Conservation (phyloP, 1,140 invertebrate species). For the Steinernema feltiae region DNA sequence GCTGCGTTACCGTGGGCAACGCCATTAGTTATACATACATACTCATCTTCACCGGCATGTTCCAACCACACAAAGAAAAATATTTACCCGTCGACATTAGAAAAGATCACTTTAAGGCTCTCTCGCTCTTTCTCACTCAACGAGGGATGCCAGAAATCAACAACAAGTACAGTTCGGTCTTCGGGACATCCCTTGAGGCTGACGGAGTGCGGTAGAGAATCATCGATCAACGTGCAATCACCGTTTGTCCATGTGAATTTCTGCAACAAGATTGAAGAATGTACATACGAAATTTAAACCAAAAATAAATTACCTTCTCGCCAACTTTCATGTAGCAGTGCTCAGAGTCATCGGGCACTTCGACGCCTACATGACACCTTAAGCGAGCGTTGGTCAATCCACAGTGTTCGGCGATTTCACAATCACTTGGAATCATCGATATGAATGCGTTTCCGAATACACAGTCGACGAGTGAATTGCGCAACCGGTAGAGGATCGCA, state of each 20-base stretch:
- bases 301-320: background rate
- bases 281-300: background rate
- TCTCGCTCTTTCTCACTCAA: background rate
- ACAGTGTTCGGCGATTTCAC: background rate
- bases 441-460: constrained; percentile 7
- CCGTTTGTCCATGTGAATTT: background rate
- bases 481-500: background rate
- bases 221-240: background rate
- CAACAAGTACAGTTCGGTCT: background rate
- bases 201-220: background rate
- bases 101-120: background rate
- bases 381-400: background rate
- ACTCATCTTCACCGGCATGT: too few relatives aligned
- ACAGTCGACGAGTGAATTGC: background rate
- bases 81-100: constrained; percentile 2
- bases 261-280: background rate
- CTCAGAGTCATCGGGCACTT: background rate
- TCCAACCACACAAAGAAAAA: too few relatives aligned
- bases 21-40: background rate
- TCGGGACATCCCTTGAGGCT: background rate
- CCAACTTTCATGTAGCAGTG: constrained; percentile 5
- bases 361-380: background rate
- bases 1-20: too few relatives aligned
- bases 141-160: background rate
- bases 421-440: constrained; percentile 1